phyloP scores from a whole-genome alignment of 1,140 invertebrate genomes.

The Dendroctonus valens region DNA sequence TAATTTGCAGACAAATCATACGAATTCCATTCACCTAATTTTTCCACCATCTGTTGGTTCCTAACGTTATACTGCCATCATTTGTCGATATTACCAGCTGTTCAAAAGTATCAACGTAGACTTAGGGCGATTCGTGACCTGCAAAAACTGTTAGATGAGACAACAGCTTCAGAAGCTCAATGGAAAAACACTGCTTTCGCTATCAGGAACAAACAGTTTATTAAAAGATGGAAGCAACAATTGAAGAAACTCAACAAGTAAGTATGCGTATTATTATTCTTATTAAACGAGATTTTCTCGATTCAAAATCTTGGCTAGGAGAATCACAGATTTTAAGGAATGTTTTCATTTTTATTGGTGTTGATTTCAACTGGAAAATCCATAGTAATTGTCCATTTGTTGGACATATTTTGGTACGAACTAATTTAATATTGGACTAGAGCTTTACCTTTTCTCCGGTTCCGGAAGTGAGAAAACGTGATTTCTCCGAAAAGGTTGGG shows the following conservation, averaged over 20 bases:
- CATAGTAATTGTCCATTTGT: too few species aligned
- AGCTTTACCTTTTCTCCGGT: too few species aligned
- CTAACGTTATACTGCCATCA: conserved; percentile 92
- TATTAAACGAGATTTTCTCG: not conserved
- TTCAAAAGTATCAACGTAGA: conserved; percentile 84
- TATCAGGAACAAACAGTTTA: conserved; percentile 78
- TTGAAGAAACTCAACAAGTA: conserved; percentile 64
- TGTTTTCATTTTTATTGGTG: too few species aligned
- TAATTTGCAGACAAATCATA: conserved; percentile 54
- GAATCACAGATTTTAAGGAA: too few species aligned
- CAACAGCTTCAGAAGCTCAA: conserved; percentile 74
- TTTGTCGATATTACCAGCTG: conserved; percentile 81
- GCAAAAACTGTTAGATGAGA: conserved; percentile 87
- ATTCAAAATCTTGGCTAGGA: too few species aligned
- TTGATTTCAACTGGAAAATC: too few species aligned
- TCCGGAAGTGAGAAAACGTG: too few species aligned
- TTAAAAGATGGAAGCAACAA: conserved; percentile 85
- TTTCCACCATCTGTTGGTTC: conserved; percentile 96
- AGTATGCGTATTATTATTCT: conserved; percentile 18
- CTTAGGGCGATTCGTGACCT: conserved; percentile 81
- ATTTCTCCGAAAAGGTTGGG: too few species aligned
- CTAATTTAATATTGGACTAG: too few species aligned
- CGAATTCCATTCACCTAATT: conserved; percentile 77
- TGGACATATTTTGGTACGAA: too few species aligned
- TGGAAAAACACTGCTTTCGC: conserved; percentile 79